A percentile compares a stretch with the other conserved stretches of the same genome.
Evolutionary conservation across 2,797 vertebrate genomes (phyloP).

Genomic region (Coreius guichenoti): DNA sequence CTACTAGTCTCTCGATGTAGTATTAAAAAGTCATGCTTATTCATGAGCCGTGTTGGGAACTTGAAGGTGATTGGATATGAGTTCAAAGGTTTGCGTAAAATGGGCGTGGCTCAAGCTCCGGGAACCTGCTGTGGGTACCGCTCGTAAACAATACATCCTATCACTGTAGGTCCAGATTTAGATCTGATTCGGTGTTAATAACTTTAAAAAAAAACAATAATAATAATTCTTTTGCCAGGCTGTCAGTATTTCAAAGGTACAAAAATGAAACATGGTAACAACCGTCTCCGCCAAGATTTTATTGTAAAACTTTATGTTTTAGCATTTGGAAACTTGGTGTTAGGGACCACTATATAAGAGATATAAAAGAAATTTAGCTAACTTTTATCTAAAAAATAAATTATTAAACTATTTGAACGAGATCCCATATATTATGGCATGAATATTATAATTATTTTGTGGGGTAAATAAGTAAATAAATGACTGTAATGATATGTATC

Average conservation of each 20-base stretch:
- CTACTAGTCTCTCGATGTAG: slow-evolving; percentile 60
- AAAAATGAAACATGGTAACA: neutral
- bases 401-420: neutral
- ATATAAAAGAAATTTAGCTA: neutral
- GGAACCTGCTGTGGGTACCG: slow-evolving; percentile 26
- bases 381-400: neutral
- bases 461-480: too few relatives aligned
- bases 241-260: neutral
- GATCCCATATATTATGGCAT: neutral
- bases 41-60: slow-evolving; percentile 61
- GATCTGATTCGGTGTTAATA: neutral
- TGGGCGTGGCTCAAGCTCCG: slow-evolving; percentile 37
- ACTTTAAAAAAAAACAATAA: too few relatives aligned
- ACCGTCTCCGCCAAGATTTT: neutral
- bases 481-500: neutral
- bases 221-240: neutral
- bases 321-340: neutral
- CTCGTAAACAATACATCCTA: neutral
- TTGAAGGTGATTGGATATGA: slow-evolving; percentile 58
- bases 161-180: neutral
- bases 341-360: neutral
- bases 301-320: neutral
- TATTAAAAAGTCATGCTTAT: slow-evolving; percentile 68
- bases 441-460: neutral
- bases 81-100: slow-evolving; percentile 29